Evolutionary conservation across 1,140 invertebrate species (phyloP), one percentile per base, ranked within the genome.

Genomic region (Nasonia giraulti): DNA sequence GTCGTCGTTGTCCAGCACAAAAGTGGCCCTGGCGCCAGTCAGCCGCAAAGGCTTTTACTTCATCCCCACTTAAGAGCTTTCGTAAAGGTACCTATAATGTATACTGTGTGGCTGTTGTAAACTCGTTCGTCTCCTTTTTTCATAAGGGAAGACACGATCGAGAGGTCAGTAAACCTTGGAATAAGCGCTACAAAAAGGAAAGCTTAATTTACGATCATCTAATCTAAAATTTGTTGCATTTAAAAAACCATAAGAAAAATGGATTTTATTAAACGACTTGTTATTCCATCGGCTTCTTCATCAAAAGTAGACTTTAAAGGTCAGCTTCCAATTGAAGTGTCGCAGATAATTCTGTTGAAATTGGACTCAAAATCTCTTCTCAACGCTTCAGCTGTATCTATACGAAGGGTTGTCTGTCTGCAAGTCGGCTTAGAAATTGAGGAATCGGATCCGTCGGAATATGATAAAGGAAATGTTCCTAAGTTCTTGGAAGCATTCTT

Each of bases 1-100:
- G 55, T 4, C 55, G 55, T n/a, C 55, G 37, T 31, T 31, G 47
- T 55, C 23, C 17, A 17, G 17, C 12, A 78, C 76, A 33, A 6
- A 77, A 77, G 76, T 66, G 17, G 47, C 50, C 50, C 50, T 76
- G 76, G 76, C 76, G 76, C 76, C 76, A 78, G 50, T 31, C 3
- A 20, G 20, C 37, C 17, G 23, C 12, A 23, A 17, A 31, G 55
- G 20, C 27, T 78, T 78, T 78, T 66, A 55, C 6, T 33, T 78
- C 37, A 31, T 62, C 8, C 50, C 31, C 27, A 62, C 31, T 33
- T 11, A 17, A 11, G 1, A 12, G 3, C 27, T 8, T 62, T 33
- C 33, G 20, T 77, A 31, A 55, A 23, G 11, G 31, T 27, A 31
- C 2, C 27, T 12, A 37, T 44, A 44, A 44, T 7, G 55, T 62